Evolutionary conservation across 1,140 invertebrate genomes (phyloP), one percentile per base, ranked within the genome.

Genomic region (Elymnias hypermnestra): DNA sequence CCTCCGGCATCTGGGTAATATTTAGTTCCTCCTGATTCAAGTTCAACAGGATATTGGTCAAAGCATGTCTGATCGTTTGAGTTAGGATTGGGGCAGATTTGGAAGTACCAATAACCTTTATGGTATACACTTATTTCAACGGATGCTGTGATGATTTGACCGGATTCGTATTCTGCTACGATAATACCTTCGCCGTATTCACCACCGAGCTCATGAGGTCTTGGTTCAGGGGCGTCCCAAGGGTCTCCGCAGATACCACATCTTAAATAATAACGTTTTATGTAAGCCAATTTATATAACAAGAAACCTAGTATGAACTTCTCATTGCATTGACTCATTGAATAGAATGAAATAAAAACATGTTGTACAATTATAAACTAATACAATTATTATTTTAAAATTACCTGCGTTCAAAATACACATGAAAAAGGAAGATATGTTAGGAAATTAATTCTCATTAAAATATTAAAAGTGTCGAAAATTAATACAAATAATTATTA

Each of bases 211-310:
- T 97, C 96, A 81, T 97, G 94, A 0, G 90, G 83, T 17, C 94
- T 88, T 0, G 94, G 94, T 13, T 66, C 85, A 82, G 88, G 67
- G 68, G 83, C 55, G 63, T 95, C 91, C 90, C 90, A 97, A 0
- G 94, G 79, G 71, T 97, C 95, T 6, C 95, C 95, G 67, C 95
- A 97, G 10, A 96, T 90, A 1, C 95, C 95, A 72, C n/a, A n/a
- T n/a, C n/a, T n/a, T n/a, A n/a, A n/a, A n/a, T n/a, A n/a, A n/a
- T n/a, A n/a, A n/a, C n/a, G n/a, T n/a, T n/a, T n/a, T n/a, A n/a
- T n/a, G n/a, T n/a, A n/a, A n/a, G n/a, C n/a, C n/a, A n/a, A n/a
- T n/a, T n/a, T n/a, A n/a, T n/a, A n/a, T n/a, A n/a, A n/a, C n/a
- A n/a, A n/a, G n/a, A n/a, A n/a, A n/a, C n/a, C n/a, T n/a, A n/a